These are phyloP conservation scores for Cydia strobilella DNA, from an alignment of 1,140 invertebrate genomes.

Conservation along the genomic window DNA sequence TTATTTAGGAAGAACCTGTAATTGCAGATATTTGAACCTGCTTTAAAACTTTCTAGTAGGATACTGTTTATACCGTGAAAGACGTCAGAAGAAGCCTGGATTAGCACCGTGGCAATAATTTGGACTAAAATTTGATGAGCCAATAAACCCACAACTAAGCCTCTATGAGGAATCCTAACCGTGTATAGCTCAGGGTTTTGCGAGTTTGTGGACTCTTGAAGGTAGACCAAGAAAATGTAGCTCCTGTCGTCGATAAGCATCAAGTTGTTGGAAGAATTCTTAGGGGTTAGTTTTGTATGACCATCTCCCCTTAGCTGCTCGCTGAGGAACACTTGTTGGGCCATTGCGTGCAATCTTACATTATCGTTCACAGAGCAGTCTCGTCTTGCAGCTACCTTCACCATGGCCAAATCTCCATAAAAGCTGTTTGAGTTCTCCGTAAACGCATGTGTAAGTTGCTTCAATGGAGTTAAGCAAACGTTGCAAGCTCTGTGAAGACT, in stretches of 20 bases:
- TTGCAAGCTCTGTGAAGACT: conserved; percentile 90
- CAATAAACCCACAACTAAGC: conserved; percentile 91
- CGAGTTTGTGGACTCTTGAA: conserved; percentile 86
- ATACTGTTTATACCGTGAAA: conserved; percentile 82
- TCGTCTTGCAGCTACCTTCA: conserved; percentile 94
- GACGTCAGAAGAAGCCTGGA: conserved; percentile 83
- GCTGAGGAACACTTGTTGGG: conserved; percentile 89
- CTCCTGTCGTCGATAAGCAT: conserved; percentile 87
- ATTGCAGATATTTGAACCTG: conserved; percentile 78
- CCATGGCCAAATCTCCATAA: conserved; percentile 94
- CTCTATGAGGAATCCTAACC: conserved; percentile 91
- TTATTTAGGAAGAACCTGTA: conserved; percentile 79
- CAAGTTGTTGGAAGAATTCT: conserved; percentile 67
- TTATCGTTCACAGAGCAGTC: conserved; percentile 91
- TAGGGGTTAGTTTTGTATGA: conserved; percentile 62
- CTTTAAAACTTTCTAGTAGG: conserved; percentile 80
- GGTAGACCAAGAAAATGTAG: conserved; percentile 94
- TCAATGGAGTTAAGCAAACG: conserved; percentile 90
- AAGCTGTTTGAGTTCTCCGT: conserved; percentile 94
- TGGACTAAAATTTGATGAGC: conserved; percentile 96
- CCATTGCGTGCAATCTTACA: conserved; percentile 90
- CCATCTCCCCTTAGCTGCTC: conserved; percentile 76
- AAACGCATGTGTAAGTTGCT: conserved; percentile 93
- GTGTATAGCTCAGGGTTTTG: conserved; percentile 90
- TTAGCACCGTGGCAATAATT: conserved; percentile 91